phyloP scores from a whole-genome alignment of 2,888 invertebrate genomes.

The Panzeria rudis region DNA sequence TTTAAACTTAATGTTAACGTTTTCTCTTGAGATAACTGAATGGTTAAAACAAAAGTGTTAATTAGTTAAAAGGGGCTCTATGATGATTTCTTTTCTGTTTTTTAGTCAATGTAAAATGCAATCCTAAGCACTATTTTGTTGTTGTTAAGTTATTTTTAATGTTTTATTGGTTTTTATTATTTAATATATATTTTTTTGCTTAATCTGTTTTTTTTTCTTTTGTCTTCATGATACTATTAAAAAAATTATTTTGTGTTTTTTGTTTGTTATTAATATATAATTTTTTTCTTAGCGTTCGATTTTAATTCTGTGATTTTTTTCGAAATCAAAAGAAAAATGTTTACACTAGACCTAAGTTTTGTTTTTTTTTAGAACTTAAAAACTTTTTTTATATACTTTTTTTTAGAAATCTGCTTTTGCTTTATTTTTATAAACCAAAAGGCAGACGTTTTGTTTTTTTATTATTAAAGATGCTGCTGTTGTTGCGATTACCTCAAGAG shows the following conservation, averaged over 20 bases:
- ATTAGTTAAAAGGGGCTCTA: not conserved
- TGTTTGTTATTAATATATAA: not conserved
- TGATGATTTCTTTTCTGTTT: not conserved
- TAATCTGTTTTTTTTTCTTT: conserved; percentile 2
- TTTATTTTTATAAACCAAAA: conserved; percentile 37
- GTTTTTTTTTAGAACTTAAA: conserved; percentile 48
- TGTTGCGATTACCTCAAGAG: conserved; percentile 38
- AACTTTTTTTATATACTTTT: conserved; percentile 32
- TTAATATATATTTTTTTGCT: conserved; percentile 4
- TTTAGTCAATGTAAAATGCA: conserved; percentile 29
- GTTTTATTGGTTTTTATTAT: not conserved
- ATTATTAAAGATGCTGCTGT: conserved; percentile 59
- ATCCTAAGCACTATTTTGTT: conserved; percentile 57
- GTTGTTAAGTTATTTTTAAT: conserved; percentile 7
- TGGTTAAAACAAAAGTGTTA: no score
- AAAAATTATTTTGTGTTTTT: conserved; percentile 43
- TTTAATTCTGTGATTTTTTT: conserved; percentile 21
- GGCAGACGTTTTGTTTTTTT: conserved; percentile 68
- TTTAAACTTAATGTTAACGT: conserved; percentile 13
- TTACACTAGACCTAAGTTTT: conserved; percentile 44
- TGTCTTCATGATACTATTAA: conserved; percentile 57
- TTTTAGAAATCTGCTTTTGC: conserved; percentile 23
- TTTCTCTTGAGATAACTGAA: not conserved
- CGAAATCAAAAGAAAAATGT: conserved; percentile 52
- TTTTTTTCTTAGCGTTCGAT: conserved; percentile 38